Evolutionary conservation across 92 coral and sea anemone genomes (phyloP), one percentile per base, ranked within the genome.

Genomic region (Epizoanthus rinbou): DNA sequence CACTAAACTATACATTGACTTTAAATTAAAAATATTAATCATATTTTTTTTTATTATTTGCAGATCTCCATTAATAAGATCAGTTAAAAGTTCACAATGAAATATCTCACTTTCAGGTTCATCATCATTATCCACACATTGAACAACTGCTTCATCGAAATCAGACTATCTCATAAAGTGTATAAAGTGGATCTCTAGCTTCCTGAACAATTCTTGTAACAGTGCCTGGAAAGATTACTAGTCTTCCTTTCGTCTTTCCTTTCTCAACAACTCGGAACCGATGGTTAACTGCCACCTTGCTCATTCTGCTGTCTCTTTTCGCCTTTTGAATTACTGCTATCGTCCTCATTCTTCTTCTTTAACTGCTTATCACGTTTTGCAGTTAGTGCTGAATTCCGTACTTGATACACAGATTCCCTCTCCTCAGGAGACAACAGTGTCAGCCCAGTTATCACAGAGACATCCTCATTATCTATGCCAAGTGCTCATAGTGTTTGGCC

Each of bases 171-270:
- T 47, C 79, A 73, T 73, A 73, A 19, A 22, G 41, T 1, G 79
- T 73, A 53, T 43, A 73, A 73, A 73, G 78, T 47, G 75, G 75
- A 71, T 71, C 75, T 71, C 58, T 71, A 41, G 75, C 75, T 71
- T 71, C 75, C 28, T 73, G 62, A 73, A 73, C 79, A 50, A 73
- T 73, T 73, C 79, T 73, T 73, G 79, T 73, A 73, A 73, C 79
- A 52, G 31, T 52, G 63, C 79, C 79, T 53, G 79, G 63, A 54
- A 73, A 73, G 15, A 73, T 73, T n/a, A 52, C 79, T n/a, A 73
- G 63, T 54, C 64, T 73, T 73, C 64, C 79, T 54, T 54, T 52
- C 45, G 63, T 73, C 79, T 54, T 73, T 23, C 79, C 79, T 73
- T 54, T 54, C 63, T 54, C 79, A 73, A 53, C 79, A 73, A 73